Evolutionary conservation across 2,888 invertebrate species (phyloP), one percentile per base, ranked within the genome.

Genomic region (Coelogynopora nodosa): DNA sequence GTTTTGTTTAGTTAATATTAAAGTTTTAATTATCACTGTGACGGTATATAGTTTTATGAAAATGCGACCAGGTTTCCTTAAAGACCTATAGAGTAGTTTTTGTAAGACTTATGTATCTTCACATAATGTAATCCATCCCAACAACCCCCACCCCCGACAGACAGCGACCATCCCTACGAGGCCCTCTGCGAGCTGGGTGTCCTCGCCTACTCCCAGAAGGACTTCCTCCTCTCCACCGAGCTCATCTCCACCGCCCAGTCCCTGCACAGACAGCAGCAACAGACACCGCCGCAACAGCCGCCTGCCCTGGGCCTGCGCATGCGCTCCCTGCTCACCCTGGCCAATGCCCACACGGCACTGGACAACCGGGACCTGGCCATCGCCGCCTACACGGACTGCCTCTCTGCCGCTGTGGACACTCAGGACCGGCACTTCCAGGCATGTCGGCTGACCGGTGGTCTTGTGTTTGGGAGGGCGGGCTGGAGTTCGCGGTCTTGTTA

Each of bases 341-440:
- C 84, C 67, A 85, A 87, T 67, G 84, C 87, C 23, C 80, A 85
- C 29, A 67, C 84, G 23, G 85, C 74, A 1, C 27, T 49, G n/a
- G 67, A 86, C 67, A 27, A 85, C 49, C 23, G 67, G 23, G 85
- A 86, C 18, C 23, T 67, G n/a, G 87, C 87, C 27, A 30, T 87
- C 13, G 30, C 29, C 1, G 85, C 84, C 18, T 88, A 85, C 30
- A 89, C 90, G 88, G 90, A 91, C 84, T 91, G 91, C 86, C 88
- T 90, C 2, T 82, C 89, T 0, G 89, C 90, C 29, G 91, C 91
- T 18, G 88, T 90, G n/a, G 89, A 90, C 0, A 89, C 90, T 0
- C 90, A 91, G 87, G 91, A 91, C 86, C 88, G 90, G 88, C 88
- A 90, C 5, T 91, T 91, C 85, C 74, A 91, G 88, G 90, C n/a